Evolutionary conservation across 2,113 vertebrate genomes (phyloP), one percentile per base, ranked within the genome.

Genomic region (Malurus melanocephalus): DNA sequence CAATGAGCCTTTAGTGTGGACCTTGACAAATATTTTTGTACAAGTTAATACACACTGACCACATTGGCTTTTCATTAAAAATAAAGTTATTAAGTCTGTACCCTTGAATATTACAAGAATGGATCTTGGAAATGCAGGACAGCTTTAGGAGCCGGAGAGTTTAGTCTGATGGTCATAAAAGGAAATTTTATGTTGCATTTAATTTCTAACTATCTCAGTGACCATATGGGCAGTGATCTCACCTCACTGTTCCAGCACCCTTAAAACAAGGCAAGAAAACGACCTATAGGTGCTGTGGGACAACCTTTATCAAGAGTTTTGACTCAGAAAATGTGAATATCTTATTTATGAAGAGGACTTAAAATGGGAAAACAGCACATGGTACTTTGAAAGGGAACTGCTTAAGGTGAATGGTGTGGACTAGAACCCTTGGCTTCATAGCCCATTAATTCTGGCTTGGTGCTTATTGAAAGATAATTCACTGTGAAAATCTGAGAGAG

Each of bases 371-470:
- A 82, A 61, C 13, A 73, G 3, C 10, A 53, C 18, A 60, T 17
- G 52, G 8, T 30, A 28, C 80, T 89, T 77, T 55, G 30, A 85
- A 93, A 85, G 5, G 13, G 11, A 69, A 1, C 4, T 72, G 16
- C 2, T 3, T 17, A 68, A 24, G 17, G 32, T 48, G 45, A 55
- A 4, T 26, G 15, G 4, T 1, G 0, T 51, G 22, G 46, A 46
- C 33, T 18, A 52, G 11, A 86, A 46, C 9, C 7, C 21, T 1
- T 45, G 15, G 48, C 11, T 80, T 74, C 5, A 67, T 9, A 75
- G 24, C 11, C 11, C 13, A 40, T 35, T 59, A 67, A 42, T 49
- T 55, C 56, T 48, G 18, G 13, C 6, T 71, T 26, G 20, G 23
- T 59, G 62, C 21, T 55, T 55, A 45, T 20, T 85, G 51, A 42